Percentiles rank a stretch among this genome's conserved stretches.
phyloP scores from a whole-genome alignment of 2,797 vertebrate genomes.

The Poeciliopsis paucimaculata region DNA sequence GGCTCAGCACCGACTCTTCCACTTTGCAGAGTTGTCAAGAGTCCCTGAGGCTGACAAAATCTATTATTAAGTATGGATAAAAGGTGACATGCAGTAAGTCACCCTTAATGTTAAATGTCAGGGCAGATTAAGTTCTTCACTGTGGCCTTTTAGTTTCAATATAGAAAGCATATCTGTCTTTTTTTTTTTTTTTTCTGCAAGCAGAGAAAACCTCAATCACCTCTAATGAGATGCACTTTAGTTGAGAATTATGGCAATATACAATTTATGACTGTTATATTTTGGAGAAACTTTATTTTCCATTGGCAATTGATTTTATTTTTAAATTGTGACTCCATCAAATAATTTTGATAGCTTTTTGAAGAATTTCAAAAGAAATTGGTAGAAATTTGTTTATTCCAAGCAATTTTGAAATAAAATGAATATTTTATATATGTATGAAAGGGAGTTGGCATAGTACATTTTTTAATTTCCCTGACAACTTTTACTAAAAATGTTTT shows the following conservation, averaged over 20 bases:
- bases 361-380: background rate
- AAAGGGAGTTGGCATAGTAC: background rate
- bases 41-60: background rate
- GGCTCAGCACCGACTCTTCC: background rate
- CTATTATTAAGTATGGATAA: conserved; percentile 8
- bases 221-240: background rate
- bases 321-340: background rate
- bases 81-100: background rate
- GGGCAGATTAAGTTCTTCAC: background rate
- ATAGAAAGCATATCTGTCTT: conserved; percentile 4
- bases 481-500: background rate
- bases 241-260: background rate
- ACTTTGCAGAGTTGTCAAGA: conserved; percentile 1
- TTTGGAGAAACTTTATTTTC: background rate
- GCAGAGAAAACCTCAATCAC: background rate
- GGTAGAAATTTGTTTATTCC: background rate
- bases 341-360: background rate
- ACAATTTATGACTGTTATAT: background rate
- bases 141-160: background rate
- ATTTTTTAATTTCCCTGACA: background rate
- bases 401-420: background rate
- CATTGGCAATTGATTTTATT: background rate
- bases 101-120: conserved; percentile 11
- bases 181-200: background rate
- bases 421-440: background rate